Evolutionary conservation across 2,797 vertebrate genomes (phyloP), one percentile per base, ranked within the genome.

Genomic region (Gymnothorax reevesii): DNA sequence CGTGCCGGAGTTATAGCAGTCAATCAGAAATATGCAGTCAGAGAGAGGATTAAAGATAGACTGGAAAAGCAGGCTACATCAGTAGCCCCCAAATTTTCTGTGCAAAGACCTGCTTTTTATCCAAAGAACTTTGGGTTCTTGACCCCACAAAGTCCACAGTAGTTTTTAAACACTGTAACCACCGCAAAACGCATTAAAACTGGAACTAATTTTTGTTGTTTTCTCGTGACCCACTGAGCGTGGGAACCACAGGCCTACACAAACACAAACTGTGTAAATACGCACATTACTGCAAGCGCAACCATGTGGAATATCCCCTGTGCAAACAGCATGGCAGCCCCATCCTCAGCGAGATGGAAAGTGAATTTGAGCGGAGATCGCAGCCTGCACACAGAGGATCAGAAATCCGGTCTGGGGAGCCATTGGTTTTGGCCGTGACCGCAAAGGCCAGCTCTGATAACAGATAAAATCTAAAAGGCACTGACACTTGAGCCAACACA

Each of bases 311-410:
- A 79, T 7, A 54, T 54, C 7, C 49, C 20, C 9, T 13, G 71
- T 54, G 33, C 62, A 27, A 86, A 69, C 57, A 86, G 64, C 49
- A 52, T 42, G 84, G 77, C 83, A 20, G 80, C 55, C 54, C 57
- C 55, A 83, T 49, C 83, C 87, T 59, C 89, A 90, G 89, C 90
- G 91, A 93, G 95, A 93, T 88, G 91, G 89, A 91, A 91, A 88
- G 85, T 10, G 66, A 86, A 89, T 87, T 49, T 89, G 89, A 86
- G 89, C 89, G 86, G 89, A 87, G 89, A 94, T 89, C 94, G 93
- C 90, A 87, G 86, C 89, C 87, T 84, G 89, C 86, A 90, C 87
- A 89, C 87, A 85, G 80, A 87, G 91, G 87, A 89, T 85, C 83
- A 88, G 86, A 82, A 86, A 84, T 85, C 80, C 42, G 60, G 54